Conservation (phyloP, 2,113 vertebrate species). For the Telmatochromis sp. region DNA sequence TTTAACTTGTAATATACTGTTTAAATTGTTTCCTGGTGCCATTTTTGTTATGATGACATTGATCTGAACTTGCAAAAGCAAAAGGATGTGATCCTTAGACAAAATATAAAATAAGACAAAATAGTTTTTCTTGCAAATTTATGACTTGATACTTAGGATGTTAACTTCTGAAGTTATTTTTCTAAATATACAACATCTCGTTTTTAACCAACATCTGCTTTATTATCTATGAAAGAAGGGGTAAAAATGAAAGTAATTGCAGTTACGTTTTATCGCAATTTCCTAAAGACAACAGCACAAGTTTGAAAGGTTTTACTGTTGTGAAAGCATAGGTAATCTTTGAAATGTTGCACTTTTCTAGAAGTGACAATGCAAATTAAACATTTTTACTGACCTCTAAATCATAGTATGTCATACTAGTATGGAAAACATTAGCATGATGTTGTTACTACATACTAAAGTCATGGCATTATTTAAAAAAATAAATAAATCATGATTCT, state of each 20-base stretch:
- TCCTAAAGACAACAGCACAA: background rate
- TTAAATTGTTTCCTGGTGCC: background rate
- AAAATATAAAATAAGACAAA: background rate
- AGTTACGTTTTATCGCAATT: background rate
- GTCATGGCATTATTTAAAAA: rapidly evolving
- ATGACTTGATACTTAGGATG: background rate
- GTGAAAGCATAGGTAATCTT: background rate
- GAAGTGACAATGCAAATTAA: background rate
- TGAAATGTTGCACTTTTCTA: background rate
- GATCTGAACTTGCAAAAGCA: background rate
- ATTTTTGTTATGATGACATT: background rate
- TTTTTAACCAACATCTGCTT: background rate
- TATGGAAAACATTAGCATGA: background rate
- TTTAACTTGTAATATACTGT: background rate
- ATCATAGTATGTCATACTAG: rapidly evolving
- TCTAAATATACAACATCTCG: background rate
- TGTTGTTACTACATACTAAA: background rate
- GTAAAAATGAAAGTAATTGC: background rate
- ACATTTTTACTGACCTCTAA: background rate
- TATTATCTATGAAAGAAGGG: background rate
- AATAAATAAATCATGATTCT: background rate
- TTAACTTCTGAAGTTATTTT: background rate
- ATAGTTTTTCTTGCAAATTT: background rate
- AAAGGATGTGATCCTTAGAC: background rate
- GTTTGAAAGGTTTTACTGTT: background rate